Evolutionary conservation across 2,797 vertebrate species (phyloP), one percentile per base, ranked within the genome.

Genomic region (Botia almorhae): DNA sequence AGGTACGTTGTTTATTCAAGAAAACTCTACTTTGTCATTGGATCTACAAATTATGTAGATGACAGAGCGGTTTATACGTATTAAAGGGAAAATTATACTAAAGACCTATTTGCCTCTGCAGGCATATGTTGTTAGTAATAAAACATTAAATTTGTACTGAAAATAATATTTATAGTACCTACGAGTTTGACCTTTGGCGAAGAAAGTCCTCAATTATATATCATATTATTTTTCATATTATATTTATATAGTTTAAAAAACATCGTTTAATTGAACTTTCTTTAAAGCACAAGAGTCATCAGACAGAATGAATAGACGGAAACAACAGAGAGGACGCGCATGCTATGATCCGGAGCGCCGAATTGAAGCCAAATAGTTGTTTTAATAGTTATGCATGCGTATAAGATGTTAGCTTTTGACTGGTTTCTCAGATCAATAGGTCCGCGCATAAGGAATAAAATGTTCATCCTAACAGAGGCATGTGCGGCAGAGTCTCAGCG

Each of bases 381-480:
- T 51, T 51, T 48, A 60, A 10, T 56, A 12, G 46, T 19, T 43
- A 36, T 46, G n/a, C 3, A 1, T 10, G 19, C 19, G 17, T 12
- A 58, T 23, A 61, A 61, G 0, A 61, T 16, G 12, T 61, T 14
- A 2, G 56, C 23, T 46, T 46, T 46, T 46, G 8, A 46, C 43
- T 11, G 43, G 0, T 46, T 72, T 80, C 21, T 74, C 61, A 12
- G 51, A 67, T 36, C 33, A 65, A 53, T 56, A 13, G 23, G 16
- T 68, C 51, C 51, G 1, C 36, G 51, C 51, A 33, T 48, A 87
- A 79, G 84, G 92, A 93, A 93, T 92, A 93, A 71, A 82, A 88
- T 91, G 92, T 92, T 92, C 86, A 89, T 77, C 88, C 92, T 89
- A 88, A 90, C 89, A 84, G 86, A 90, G 92, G 89, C 83, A 83